Conservation (phyloP, 2,888 invertebrate genomes). For the Cryptops parisi region DNA sequence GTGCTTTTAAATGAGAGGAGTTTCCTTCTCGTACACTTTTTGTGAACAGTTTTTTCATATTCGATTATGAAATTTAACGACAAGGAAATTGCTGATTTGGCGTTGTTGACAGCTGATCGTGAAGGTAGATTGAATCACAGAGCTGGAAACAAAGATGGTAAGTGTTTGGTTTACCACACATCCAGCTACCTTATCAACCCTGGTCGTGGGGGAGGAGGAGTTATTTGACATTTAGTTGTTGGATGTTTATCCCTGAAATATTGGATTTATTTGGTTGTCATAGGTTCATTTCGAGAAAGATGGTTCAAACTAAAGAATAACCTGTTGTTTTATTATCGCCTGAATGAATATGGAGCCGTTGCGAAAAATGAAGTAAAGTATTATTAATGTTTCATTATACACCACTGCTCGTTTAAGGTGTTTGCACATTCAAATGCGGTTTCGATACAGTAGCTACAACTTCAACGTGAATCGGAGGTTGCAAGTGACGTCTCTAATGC, state of each 20-base stretch:
- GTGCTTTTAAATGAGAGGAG: too few relatives aligned
- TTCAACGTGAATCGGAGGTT: too few relatives aligned
- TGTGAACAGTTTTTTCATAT: too few relatives aligned
- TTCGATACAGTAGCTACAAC: too few relatives aligned
- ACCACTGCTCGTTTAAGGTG: too few relatives aligned
- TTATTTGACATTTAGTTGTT: too few relatives aligned
- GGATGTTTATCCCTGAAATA: too few relatives aligned
- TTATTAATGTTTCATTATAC: conserved; percentile 4
- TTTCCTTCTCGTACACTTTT: too few relatives aligned
- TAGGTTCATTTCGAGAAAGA: conserved; percentile 50
- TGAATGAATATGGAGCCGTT: conserved; percentile 50
- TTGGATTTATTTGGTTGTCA: too few relatives aligned
- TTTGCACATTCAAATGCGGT: too few relatives aligned
- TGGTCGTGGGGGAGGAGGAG: too few relatives aligned
- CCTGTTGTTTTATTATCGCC: conserved; percentile 59
- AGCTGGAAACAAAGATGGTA: not conserved
- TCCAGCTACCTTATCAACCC: not conserved
- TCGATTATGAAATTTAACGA: conserved; percentile 9
- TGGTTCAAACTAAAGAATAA: conserved; percentile 61
- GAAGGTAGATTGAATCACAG: conserved; percentile 9
- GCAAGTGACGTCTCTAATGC: too few relatives aligned
- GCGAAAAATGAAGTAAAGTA: conserved; percentile 36
- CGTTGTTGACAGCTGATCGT: not conserved
- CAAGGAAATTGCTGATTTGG: not conserved
- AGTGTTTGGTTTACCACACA: not conserved